Evolutionary conservation across 2,113 vertebrate genomes (phyloP).

Genomic region (Xenopus tropicalis): DNA sequence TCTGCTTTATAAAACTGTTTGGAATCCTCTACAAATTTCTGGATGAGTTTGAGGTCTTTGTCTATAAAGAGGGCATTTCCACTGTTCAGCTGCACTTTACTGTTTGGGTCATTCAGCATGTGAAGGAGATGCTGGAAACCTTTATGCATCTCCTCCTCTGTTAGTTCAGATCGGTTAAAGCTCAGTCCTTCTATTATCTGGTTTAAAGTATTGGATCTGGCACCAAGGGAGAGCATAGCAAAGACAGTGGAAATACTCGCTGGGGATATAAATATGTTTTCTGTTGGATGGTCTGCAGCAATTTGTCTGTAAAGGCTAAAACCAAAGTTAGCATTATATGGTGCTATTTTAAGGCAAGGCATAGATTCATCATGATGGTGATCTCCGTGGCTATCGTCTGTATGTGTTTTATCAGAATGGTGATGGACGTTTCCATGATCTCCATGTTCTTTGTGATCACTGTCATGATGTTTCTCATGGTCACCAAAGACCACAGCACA

Average conservation of each 20-base stretch:
- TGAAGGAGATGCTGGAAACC: constrained; percentile 66
- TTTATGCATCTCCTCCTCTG: constrained; percentile 54
- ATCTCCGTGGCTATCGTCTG: not conserved
- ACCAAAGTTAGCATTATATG: constrained; percentile 60
- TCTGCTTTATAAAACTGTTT: constrained; percentile 63
- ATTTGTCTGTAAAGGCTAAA: constrained; percentile 65
- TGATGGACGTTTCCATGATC: constrained; percentile 21
- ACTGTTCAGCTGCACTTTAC: constrained; percentile 57
- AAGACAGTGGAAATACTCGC: constrained; percentile 65
- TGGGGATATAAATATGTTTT: constrained; percentile 77
- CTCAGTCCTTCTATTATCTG: constrained; percentile 66
- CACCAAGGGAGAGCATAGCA: constrained; percentile 63
- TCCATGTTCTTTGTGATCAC: not conserved
- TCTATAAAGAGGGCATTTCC: constrained; percentile 71
- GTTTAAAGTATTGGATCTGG: constrained; percentile 58
- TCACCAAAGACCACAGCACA: constrained; percentile 23
- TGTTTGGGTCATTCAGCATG: constrained; percentile 58
- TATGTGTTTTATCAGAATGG: not conserved
- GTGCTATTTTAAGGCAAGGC: constrained; percentile 4
- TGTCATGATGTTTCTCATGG: constrained; percentile 16
- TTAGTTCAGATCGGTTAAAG: constrained; percentile 55
- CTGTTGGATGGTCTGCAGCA: constrained; percentile 47
- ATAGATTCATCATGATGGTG: not conserved
- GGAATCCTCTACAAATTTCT: constrained; percentile 61
- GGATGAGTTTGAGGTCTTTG: constrained; percentile 55